Conservation (phyloP, 37 sponge, comb jelly and placozoan species). For the Halisarca cf. caerulea region DNA sequence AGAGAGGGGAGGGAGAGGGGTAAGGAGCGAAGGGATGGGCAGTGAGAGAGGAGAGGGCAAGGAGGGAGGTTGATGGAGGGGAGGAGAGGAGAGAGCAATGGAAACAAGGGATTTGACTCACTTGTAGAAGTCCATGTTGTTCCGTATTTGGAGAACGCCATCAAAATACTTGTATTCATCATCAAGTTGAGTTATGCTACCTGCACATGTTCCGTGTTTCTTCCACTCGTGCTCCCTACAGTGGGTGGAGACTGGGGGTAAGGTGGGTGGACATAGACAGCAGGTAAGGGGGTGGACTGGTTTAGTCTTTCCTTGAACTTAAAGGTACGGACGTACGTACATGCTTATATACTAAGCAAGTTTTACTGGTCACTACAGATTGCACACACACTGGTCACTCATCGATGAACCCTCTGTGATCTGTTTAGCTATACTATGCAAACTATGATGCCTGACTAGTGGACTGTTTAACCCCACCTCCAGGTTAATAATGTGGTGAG, state of each 20-base stretch:
- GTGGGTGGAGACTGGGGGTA: background rate
- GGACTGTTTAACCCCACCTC: too few relatives aligned
- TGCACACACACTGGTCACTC: too few relatives aligned
- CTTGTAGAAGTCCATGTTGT: conserved; percentile 15
- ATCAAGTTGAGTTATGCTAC: background rate
- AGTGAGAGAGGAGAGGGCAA: background rate
- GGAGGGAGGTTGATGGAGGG: background rate
- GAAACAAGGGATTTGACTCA: background rate
- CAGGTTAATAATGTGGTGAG: too few relatives aligned
- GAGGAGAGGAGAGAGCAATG: background rate
- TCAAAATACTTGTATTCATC: background rate
- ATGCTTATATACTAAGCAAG: too few relatives aligned
- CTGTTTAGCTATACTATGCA: too few relatives aligned
- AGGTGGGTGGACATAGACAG: background rate
- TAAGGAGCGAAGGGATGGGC: too few relatives aligned
- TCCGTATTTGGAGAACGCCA: background rate
- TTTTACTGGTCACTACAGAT: too few relatives aligned
- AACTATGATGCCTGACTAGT: too few relatives aligned
- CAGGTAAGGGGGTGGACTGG: too few relatives aligned
- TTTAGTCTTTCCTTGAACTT: too few relatives aligned
- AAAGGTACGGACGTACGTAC: too few relatives aligned
- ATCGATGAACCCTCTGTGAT: too few relatives aligned
- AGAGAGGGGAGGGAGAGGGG: conserved; percentile 7
- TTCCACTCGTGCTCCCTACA: conserved; percentile 12
- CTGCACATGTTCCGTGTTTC: conserved; percentile 23